Evolutionary conservation across 2,113 vertebrate genomes (phyloP), one percentile per base, ranked within the genome.

Genomic region (Coptodon bakossiorum): DNA sequence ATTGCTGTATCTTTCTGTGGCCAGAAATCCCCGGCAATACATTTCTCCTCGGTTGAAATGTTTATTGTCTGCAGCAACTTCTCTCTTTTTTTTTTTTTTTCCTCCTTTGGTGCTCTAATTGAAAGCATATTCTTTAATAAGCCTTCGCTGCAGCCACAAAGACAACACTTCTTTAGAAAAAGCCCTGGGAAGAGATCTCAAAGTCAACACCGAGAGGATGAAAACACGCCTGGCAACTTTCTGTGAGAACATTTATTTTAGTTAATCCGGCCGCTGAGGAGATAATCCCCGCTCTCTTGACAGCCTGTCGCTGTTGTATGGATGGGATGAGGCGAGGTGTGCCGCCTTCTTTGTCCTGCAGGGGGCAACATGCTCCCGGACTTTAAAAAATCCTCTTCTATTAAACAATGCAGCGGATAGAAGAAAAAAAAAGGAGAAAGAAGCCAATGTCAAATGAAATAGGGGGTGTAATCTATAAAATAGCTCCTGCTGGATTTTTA

Each of bases 181-280:
- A 13, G 68, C 31, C 84, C 79, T 85, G 84, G 79, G 84, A 94
- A 88, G 83, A 89, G 19, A 38, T 84, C 78, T 81, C n/a, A 89
- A 22, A 89, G 89, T 93, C 82, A 89, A 89, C 86, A 61, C 56
- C 1, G 63, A 54, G 38, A 57, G 40, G 43, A 61, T 59, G 71
- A 87, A 91, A 90, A 87, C 93, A 50, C 1, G 89, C 89, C 34
- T 50, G 59, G 84, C 89, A 89, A 89, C 84, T 84, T 88, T 86
- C 66, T 92, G 84, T 92, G 91, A 87, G 91, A 93, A 94, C 73
- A 88, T 94, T 94, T 92, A 61, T 90, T 90, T 66, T 36, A 38
- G 66, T 89, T 91, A 92, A 92, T 91, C 93, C 83, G 24, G 3
- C 12, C 48, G 82, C 24, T 80, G 54, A 87, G 81, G 73, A 88